Conservation (phyloP, 2,113 vertebrate species). For the Penelope pileata region DNA sequence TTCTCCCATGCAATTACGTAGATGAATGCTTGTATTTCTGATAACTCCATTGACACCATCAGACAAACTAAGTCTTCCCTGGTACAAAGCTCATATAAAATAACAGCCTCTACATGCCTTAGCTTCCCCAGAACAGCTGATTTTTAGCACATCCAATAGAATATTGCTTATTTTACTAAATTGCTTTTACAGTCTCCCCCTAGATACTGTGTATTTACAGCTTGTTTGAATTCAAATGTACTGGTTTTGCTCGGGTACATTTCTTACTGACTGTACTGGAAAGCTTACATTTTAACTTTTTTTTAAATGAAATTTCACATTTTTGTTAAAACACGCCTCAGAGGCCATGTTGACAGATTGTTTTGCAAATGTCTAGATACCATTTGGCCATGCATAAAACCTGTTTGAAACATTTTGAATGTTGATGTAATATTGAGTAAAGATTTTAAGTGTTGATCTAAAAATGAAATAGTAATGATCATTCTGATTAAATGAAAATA, state of each 20-base stretch:
- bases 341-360: slow-evolving; percentile 1
- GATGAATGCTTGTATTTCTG: slow-evolving; percentile 59
- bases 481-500: not conserved
- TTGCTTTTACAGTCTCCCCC: not conserved
- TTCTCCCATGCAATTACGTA: slow-evolving; percentile 63
- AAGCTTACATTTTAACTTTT: not conserved
- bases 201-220: slow-evolving; percentile 21
- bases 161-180: slow-evolving; percentile 33
- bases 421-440: not conserved
- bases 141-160: slow-evolving; percentile 35
- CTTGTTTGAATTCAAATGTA: slow-evolving; percentile 35
- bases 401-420: slow-evolving; percentile 13
- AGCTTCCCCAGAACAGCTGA: not conserved
- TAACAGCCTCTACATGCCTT: not conserved
- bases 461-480: not conserved
- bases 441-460: slow-evolving; percentile 1
- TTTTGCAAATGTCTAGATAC: not conserved
- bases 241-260: slow-evolving; percentile 24
- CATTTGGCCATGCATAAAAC: slow-evolving; percentile 3
- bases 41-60: slow-evolving; percentile 32
- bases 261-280: slow-evolving; percentile 26
- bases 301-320: not conserved
- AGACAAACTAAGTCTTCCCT: slow-evolving; percentile 15
- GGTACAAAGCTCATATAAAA: not conserved
- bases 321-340: slow-evolving; percentile 42